Percentiles rank a stretch among this genome's conserved stretches.
phyloP scores from a whole-genome alignment of 2,797 vertebrate species.

The Vipera latastei region DNA sequence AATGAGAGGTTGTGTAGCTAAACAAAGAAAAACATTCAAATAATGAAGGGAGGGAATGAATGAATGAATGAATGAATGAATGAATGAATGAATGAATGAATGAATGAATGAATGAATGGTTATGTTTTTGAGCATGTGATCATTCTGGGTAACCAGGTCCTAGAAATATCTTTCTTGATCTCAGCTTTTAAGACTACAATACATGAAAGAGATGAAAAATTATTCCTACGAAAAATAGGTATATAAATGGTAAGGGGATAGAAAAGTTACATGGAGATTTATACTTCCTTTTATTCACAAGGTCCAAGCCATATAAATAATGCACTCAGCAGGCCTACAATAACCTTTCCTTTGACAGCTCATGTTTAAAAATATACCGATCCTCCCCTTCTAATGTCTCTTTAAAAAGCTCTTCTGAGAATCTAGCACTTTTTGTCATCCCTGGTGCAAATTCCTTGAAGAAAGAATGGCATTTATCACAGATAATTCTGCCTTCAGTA shows the following conservation, averaged over 20 bases:
- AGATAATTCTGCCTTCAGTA: neutral
- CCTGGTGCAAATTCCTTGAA: neutral
- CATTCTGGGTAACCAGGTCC: neutral
- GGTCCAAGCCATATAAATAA: constrained; percentile 33
- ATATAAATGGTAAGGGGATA: constrained; percentile 20
- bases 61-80: too few species aligned
- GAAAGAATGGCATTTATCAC: neutral
- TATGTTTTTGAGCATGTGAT: neutral
- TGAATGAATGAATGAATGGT: neutral
- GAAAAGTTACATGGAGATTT: constrained; percentile 25
- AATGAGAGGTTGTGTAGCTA: neutral
- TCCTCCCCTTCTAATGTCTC: constrained; percentile 29
- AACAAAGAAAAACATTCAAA: neutral
- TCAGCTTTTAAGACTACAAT: constrained; percentile 15
- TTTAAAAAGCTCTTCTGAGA: constrained; percentile 23
- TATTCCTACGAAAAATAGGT: constrained; percentile 36
- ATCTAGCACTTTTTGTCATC: constrained; percentile 19
- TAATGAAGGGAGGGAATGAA: neutral
- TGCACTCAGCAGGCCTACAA: constrained; percentile 27
- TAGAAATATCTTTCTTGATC: neutral
- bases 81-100: too few species aligned
- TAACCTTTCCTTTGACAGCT: constrained; percentile 11
- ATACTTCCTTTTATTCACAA: constrained; percentile 37
- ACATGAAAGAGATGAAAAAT: constrained; percentile 22
- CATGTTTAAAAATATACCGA: constrained; percentile 34